A percentile compares a stretch with the other conserved stretches of the same genome.
Conservation (phyloP, 2,113 vertebrate genomes). For the Aspiorhynchus laticeps region DNA sequence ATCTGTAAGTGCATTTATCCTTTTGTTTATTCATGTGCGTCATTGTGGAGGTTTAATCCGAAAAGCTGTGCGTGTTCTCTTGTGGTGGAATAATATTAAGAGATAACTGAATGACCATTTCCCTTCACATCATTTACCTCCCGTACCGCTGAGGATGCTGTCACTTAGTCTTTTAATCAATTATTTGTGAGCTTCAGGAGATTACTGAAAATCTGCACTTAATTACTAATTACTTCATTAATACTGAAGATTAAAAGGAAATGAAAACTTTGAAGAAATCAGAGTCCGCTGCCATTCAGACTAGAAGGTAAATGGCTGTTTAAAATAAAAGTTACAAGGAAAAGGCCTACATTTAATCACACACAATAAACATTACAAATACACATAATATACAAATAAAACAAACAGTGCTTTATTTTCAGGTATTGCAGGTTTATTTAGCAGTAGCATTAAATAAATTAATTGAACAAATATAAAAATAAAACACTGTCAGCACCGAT, state of each 20-base stretch:
- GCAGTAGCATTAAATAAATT: too few species aligned
- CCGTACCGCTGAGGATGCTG: background rate
- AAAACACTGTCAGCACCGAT: too few species aligned
- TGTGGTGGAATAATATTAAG: constrained; percentile 16
- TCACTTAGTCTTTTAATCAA: background rate
- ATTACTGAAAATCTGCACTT: constrained; percentile 4
- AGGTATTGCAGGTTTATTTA: too few species aligned
- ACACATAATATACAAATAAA: too few species aligned
- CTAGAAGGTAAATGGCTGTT: background rate
- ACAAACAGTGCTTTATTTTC: too few species aligned
- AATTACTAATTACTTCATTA: background rate
- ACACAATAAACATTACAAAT: background rate
- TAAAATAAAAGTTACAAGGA: background rate
- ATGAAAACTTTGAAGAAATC: background rate
- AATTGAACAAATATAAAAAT: too few species aligned
- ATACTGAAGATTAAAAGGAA: constrained; percentile 26
- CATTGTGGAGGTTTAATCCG: constrained; percentile 8
- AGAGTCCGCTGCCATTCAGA: background rate
- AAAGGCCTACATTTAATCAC: background rate
- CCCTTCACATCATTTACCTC: background rate
- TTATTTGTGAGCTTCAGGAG: background rate
- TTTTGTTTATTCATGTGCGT: constrained; percentile 26
- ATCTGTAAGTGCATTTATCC: constrained; percentile 22
- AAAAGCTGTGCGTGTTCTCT: background rate
- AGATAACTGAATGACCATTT: background rate